A percentile compares a stretch with the other conserved stretches of the same genome.
Conservation (phyloP, 1,140 invertebrate genomes). For the Drosophila punjabiensis region DNA sequence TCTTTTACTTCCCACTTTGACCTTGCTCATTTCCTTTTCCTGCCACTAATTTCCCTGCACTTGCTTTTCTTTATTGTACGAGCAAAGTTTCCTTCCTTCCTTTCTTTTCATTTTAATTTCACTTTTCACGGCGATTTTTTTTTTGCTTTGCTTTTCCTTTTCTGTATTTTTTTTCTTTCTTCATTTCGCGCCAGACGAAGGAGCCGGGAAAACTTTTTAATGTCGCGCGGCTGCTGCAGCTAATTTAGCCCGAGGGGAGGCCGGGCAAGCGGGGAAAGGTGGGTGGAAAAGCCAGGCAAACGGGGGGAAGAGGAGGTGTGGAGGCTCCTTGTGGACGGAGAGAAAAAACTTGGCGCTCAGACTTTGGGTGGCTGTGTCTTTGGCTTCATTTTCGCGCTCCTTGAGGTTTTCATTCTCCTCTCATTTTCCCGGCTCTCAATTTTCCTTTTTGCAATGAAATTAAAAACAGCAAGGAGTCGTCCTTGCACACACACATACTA, state of each 20-base stretch:
- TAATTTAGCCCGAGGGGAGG: constrained; percentile 63
- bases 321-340: neutral
- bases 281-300: constrained; percentile 4
- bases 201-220: constrained; percentile 77
- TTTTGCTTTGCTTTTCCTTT: constrained; percentile 30
- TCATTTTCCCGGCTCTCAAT: constrained; percentile 36
- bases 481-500: constrained; percentile 51
- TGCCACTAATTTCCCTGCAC: constrained; percentile 38
- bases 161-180: constrained; percentile 57
- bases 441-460: constrained; percentile 81
- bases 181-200: constrained; percentile 31
- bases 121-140: constrained; percentile 73
- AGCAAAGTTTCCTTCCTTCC: constrained; percentile 41
- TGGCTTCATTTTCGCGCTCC: constrained; percentile 74
- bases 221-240: constrained; percentile 78
- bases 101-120: constrained; percentile 77
- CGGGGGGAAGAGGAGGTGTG: neutral
- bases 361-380: constrained; percentile 73
- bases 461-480: constrained; percentile 83
- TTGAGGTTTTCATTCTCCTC: constrained; percentile 39
- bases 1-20: constrained; percentile 16
- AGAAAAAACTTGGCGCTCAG: constrained; percentile 67
- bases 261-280: neutral
- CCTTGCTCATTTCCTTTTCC: constrained; percentile 22
- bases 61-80: constrained; percentile 17